These are phyloP conservation scores for Poecilia gillii DNA, from an alignment of 2,797 vertebrate genomes.

Conservation along the genomic window DNA sequence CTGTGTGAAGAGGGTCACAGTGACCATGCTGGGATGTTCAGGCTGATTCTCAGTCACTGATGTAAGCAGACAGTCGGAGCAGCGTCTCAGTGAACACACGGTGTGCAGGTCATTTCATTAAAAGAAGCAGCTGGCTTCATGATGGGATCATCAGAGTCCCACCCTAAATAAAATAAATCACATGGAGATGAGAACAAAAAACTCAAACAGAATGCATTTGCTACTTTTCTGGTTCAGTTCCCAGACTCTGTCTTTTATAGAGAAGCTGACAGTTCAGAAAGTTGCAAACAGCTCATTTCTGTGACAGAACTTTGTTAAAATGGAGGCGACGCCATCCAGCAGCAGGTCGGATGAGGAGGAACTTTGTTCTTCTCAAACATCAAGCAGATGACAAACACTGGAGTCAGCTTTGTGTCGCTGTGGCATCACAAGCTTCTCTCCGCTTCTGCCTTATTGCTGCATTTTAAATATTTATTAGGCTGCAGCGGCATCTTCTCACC, in stretches of 20 bases:
- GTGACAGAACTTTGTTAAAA: slow-evolving; percentile 19
- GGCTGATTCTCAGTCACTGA: slow-evolving; percentile 66
- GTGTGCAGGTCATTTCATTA: slow-evolving; percentile 37
- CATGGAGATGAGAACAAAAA: not conserved
- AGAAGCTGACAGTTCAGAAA: slow-evolving; percentile 32
- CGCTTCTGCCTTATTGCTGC: slow-evolving; percentile 57
- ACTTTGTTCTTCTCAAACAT: slow-evolving; percentile 34
- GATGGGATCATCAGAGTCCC: slow-evolving; percentile 5
- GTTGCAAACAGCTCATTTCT: slow-evolving; percentile 35
- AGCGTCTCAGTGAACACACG: slow-evolving; percentile 40
- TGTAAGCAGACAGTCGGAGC: slow-evolving; percentile 53
- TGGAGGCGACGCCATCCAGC: slow-evolving; percentile 32
- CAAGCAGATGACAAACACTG: slow-evolving; percentile 16
- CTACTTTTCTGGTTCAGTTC: slow-evolving; percentile 20
- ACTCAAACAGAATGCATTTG: slow-evolving; percentile 53
- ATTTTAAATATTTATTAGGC: slow-evolving; percentile 76
- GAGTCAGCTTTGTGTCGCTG: slow-evolving; percentile 58
- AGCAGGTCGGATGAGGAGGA: slow-evolving; percentile 14
- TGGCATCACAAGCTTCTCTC: slow-evolving; percentile 63
- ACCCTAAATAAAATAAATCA: not conserved
- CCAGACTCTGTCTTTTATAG: slow-evolving; percentile 10
- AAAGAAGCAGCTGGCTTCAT: slow-evolving; percentile 39
- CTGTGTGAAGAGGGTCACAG: slow-evolving; percentile 31
- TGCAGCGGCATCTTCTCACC: slow-evolving; percentile 43
- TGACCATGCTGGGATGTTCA: slow-evolving; percentile 43